phyloP scores from a whole-genome alignment of 2,888 invertebrate genomes.

The Bembecia ichneumoniformis region DNA sequence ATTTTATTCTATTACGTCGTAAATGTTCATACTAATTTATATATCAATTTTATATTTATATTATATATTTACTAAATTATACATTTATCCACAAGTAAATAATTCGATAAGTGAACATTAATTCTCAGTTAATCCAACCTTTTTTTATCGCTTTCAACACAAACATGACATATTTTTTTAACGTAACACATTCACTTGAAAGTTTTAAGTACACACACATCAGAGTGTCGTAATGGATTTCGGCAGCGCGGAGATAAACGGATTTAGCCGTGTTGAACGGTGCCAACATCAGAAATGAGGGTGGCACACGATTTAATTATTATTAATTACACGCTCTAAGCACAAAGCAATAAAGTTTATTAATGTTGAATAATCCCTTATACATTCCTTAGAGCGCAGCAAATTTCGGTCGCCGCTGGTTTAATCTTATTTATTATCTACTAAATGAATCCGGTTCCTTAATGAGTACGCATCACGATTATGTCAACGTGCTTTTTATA shows the following conservation, averaged over 20 bases:
- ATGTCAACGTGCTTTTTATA: no score
- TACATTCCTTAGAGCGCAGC: background rate
- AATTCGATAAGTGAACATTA: no score
- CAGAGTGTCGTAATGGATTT: background rate
- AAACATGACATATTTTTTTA: no score
- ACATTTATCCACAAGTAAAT: no score
- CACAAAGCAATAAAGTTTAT: constrained; percentile 20
- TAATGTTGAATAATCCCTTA: constrained; percentile 1
- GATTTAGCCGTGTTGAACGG: constrained; percentile 10
- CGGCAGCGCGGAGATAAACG: background rate
- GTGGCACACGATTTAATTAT: constrained; percentile 22
- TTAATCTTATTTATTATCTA: background rate
- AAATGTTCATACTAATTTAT: no score
- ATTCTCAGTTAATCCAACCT: no score
- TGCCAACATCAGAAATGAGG: constrained; percentile 20
- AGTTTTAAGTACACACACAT: background rate
- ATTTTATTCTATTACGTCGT: no score
- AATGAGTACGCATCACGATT: background rate
- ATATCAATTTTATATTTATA: no score
- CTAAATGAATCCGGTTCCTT: background rate
- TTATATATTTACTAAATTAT: no score
- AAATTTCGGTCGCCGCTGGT: background rate
- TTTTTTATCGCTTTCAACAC: no score
- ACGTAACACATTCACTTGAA: background rate
- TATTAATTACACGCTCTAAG: constrained; percentile 26